A percentile compares a stretch with the other conserved stretches of the same genome.
Conservation (phyloP, 2,888 invertebrate genomes). For the Synergus umbraculus region DNA sequence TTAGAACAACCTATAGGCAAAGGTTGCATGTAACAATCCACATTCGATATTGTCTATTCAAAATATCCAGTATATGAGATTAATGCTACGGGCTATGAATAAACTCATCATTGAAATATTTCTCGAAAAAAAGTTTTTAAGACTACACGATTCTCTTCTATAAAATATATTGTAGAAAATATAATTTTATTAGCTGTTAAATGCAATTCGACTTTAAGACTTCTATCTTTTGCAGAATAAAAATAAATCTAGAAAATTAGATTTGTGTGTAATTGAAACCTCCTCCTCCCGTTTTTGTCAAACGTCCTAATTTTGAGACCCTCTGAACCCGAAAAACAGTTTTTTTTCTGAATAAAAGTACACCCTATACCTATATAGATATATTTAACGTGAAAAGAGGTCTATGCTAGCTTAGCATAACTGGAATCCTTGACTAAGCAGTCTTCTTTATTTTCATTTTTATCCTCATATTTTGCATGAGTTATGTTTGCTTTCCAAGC, state of each 20-base stretch:
- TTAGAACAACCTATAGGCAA: constrained; percentile 8
- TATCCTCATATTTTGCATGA: neutral
- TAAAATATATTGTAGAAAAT: too few species aligned
- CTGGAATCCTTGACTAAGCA: neutral
- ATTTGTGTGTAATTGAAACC: too few species aligned
- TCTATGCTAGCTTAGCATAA: neutral
- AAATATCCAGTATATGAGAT: neutral
- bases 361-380: neutral
- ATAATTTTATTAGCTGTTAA: too few species aligned
- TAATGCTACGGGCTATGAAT: neutral
- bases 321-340: too few species aligned
- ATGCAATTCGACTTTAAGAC: too few species aligned
- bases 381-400: neutral
- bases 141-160: too few species aligned
- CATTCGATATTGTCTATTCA: neutral
- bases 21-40: neutral
- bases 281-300: too few species aligned
- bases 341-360: neutral
- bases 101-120: neutral
- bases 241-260: too few species aligned
- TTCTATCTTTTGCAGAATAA: too few species aligned
- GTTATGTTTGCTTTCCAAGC: neutral
- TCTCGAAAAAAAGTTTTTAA: too few species aligned
- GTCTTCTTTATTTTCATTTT: neutral
- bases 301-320: too few species aligned